Percentiles rank a stretch among this genome's conserved stretches.
These are phyloP conservation scores for Proteles cristata DNA, from an alignment of 2,113 vertebrate genomes.

Conservation along the genomic window DNA sequence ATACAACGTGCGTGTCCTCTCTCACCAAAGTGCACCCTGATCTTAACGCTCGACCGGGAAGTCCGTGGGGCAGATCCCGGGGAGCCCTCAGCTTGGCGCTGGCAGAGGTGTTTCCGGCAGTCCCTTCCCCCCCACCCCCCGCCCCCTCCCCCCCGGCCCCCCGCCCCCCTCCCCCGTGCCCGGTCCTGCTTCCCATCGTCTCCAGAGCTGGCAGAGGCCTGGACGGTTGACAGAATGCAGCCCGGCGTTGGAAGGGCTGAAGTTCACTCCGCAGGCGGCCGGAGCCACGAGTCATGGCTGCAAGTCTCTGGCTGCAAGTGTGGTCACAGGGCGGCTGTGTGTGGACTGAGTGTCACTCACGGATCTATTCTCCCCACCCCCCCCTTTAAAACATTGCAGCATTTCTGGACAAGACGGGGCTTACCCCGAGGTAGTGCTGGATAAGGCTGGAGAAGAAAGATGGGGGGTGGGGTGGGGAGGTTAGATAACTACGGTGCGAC, in stretches of 20 bases:
- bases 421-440: background rate
- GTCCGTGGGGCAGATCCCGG: background rate
- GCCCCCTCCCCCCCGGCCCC: background rate
- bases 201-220: background rate
- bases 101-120: background rate
- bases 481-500: background rate
- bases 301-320: too few relatives aligned
- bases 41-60: background rate
- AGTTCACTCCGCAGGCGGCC: background rate
- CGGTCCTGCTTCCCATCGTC: background rate
- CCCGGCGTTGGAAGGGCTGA: background rate
- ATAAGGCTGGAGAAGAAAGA: background rate
- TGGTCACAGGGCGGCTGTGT: accelerated
- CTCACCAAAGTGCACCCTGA: background rate
- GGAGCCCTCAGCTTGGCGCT: background rate
- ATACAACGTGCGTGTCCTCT: background rate
- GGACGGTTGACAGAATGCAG: background rate
- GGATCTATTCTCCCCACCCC: background rate
- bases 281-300: background rate
- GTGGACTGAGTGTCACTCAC: background rate
- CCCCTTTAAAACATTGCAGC: background rate
- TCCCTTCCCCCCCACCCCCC: background rate
- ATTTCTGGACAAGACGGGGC: background rate
- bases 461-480: too few relatives aligned
- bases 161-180: background rate